phyloP scores from a whole-genome alignment of 2,797 vertebrate species.

The Sebastolobus alascanus region DNA sequence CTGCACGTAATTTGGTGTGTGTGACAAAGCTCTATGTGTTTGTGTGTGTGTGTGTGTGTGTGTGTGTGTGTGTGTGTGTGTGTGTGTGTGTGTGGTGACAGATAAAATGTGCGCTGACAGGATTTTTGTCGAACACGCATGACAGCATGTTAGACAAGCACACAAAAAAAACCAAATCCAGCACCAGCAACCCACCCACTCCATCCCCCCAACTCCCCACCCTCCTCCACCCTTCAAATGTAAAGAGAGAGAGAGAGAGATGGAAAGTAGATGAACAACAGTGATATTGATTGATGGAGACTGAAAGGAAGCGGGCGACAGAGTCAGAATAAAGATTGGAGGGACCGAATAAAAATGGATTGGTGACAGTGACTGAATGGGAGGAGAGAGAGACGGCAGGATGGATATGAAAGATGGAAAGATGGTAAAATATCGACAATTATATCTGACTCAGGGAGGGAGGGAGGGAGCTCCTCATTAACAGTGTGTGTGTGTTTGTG shows the following conservation, averaged over 20 bases:
- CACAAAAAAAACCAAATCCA: background rate
- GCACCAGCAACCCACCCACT: background rate
- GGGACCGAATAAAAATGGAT: background rate
- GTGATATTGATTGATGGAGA: constrained; percentile 26
- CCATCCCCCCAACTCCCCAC: background rate
- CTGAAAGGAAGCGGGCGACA: constrained; percentile 3
- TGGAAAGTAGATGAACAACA: constrained; percentile 14
- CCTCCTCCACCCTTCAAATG: background rate
- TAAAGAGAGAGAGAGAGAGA: background rate
- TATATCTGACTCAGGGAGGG: background rate
- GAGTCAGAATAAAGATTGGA: constrained; percentile 8
- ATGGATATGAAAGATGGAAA: background rate
- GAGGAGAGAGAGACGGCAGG: constrained; percentile 1
- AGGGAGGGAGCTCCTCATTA: background rate
- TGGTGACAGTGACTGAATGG: background rate
- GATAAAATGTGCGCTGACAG: constrained; percentile 24
- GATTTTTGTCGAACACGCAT: constrained; percentile 13
- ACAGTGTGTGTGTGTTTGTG: constrained; percentile 1
- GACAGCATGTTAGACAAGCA: constrained; percentile 22
- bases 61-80: background rate
- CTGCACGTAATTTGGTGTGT: background rate
- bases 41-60: background rate
- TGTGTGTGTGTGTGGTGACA: background rate
- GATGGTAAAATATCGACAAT: constrained; percentile 15
- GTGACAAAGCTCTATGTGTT: background rate